Percentiles rank a stretch among this genome's conserved stretches.
These are phyloP conservation scores for Eublepharis macularius DNA, from an alignment of 2,113 vertebrate genomes.

Conservation along the genomic window DNA sequence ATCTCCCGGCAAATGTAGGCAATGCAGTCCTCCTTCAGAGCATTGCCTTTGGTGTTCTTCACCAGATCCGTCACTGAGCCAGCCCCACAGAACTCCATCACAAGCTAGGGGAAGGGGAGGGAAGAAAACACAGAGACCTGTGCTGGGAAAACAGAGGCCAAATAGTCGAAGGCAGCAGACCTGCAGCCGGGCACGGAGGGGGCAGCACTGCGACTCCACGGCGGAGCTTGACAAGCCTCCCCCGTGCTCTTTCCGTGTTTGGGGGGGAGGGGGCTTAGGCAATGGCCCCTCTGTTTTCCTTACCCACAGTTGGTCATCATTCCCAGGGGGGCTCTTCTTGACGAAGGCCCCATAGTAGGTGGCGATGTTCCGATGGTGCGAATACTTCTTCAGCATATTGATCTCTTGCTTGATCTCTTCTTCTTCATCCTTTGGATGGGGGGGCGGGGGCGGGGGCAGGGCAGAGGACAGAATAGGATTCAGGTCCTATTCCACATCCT, in stretches of 20 bases:
- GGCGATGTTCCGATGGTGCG: slow-evolving; percentile 93
- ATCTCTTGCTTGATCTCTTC: slow-evolving; percentile 96
- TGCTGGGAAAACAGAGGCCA: background rate
- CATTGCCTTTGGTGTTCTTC: slow-evolving; percentile 92
- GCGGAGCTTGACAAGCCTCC: background rate
- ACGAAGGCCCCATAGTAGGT: slow-evolving; percentile 94
- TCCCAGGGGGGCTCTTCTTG: slow-evolving; percentile 93
- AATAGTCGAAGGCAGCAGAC: background rate
- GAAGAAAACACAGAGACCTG: background rate
- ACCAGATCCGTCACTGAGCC: slow-evolving; percentile 92
- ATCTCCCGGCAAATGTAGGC: slow-evolving; percentile 94
- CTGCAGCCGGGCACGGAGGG: background rate
- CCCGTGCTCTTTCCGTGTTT: no score
- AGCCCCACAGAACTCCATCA: slow-evolving; percentile 94
- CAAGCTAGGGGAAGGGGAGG: slow-evolving; percentile 74
- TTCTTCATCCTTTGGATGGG: slow-evolving; percentile 80
- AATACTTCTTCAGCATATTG: slow-evolving; percentile 96
- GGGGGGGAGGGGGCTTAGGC: no score
- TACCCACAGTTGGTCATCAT: slow-evolving; percentile 93
- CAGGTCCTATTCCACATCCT: no score
- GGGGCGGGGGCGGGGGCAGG: background rate
- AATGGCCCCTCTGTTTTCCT: slow-evolving; percentile 27
- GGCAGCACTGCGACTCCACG: background rate
- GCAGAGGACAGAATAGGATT: no score
- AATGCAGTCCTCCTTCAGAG: slow-evolving; percentile 92